Conservation (phyloP, 2,888 invertebrate species). For the Heliothis peltigera region DNA sequence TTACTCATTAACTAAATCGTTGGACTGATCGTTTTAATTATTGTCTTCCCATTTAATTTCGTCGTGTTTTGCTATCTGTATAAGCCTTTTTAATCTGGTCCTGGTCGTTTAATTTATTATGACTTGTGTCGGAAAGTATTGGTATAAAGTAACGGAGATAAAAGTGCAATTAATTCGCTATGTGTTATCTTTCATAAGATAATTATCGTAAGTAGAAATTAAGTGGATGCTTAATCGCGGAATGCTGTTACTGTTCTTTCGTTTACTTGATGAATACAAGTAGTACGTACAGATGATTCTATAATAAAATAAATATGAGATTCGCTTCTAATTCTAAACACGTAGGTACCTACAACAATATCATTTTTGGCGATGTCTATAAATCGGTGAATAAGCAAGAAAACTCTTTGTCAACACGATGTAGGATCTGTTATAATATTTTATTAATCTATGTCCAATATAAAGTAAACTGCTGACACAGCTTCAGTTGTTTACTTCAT, state of each 20-base stretch:
- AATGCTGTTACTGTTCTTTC: slow-evolving; percentile 2
- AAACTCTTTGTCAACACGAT: slow-evolving; percentile 59
- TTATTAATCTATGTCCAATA: too few species aligned
- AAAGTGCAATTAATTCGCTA: slow-evolving; percentile 49
- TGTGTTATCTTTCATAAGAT: slow-evolving; percentile 51
- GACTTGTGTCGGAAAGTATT: slow-evolving; percentile 30
- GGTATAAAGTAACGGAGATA: slow-evolving; percentile 43
- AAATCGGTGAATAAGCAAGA: slow-evolving; percentile 50
- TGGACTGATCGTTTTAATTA: slow-evolving; percentile 68
- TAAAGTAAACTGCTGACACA: too few species aligned
- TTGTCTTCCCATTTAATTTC: slow-evolving; percentile 66
- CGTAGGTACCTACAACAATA: slow-evolving; percentile 9
- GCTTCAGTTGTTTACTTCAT: too few species aligned
- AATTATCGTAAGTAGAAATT: slow-evolving; percentile 42
- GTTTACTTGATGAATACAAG: background rate
- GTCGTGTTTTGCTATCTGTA: slow-evolving; percentile 63
- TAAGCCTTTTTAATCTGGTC: slow-evolving; percentile 55
- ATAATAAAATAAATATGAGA: slow-evolving; percentile 15
- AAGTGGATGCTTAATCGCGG: slow-evolving; percentile 27
- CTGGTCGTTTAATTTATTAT: slow-evolving; percentile 48
- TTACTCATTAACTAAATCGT: slow-evolving; percentile 72
- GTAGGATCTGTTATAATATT: too few species aligned
- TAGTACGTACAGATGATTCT: background rate
- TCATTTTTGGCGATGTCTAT: slow-evolving; percentile 53
- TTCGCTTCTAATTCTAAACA: slow-evolving; percentile 14